These are phyloP conservation scores for Solea senegalensis DNA, from an alignment of 2,113 vertebrate species.

Conservation along the genomic window DNA sequence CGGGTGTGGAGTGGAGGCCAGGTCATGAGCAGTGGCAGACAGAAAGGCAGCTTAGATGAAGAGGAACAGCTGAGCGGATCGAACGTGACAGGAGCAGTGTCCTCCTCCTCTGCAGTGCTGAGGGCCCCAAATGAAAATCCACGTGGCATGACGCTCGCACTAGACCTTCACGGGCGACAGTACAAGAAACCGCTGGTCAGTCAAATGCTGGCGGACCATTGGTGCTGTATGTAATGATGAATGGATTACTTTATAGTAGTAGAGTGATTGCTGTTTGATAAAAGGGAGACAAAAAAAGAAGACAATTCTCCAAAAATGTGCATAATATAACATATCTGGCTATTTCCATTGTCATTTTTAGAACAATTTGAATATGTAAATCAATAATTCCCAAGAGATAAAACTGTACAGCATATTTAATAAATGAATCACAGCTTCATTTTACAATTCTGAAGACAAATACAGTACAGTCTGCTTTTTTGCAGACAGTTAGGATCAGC, in stretches of 20 bases:
- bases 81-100: slow-evolving; percentile 79
- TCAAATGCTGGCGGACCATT: background rate
- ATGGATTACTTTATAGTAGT: no score
- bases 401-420: no score
- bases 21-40: slow-evolving; percentile 40
- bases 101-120: slow-evolving; percentile 67
- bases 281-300: no score
- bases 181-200: slow-evolving; percentile 22
- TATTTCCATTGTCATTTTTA: no score
- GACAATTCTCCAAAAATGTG: no score
- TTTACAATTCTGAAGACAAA: no score
- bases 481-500: background rate
- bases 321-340: no score
- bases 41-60: slow-evolving; percentile 64
- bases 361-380: no score
- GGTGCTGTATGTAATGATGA: no score
- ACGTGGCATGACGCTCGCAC: slow-evolving; percentile 49
- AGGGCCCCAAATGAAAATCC: slow-evolving; percentile 84
- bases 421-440: background rate
- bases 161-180: slow-evolving; percentile 37
- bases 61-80: slow-evolving; percentile 75
- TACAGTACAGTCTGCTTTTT: background rate
- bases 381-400: no score
- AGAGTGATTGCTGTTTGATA: no score
- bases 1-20: slow-evolving; percentile 14